A percentile compares a stretch with the other conserved stretches of the same genome.
phyloP scores from a whole-genome alignment of 2,113 vertebrate genomes.

The Apaloderma vittatum region DNA sequence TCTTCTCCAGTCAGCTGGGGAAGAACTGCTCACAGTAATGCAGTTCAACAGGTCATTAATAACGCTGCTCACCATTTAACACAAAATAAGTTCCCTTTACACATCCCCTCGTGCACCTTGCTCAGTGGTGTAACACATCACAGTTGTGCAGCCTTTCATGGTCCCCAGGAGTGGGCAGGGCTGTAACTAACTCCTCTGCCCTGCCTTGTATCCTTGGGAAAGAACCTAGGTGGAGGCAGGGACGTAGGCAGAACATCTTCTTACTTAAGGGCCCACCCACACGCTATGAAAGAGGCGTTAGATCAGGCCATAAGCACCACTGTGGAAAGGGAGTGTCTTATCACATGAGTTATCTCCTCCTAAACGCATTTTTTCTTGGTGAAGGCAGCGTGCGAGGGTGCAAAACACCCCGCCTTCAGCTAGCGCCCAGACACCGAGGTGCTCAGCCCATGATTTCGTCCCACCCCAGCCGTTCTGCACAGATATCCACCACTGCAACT shows the following conservation, averaged over 20 bases:
- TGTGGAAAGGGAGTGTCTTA: slow-evolving; percentile 43
- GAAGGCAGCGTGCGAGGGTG: background rate
- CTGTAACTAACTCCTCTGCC: background rate
- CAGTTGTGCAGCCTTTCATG: background rate
- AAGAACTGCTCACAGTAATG: slow-evolving; percentile 64
- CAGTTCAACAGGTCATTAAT: background rate
- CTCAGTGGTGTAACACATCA: background rate
- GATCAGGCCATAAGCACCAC: background rate
- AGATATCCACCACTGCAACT: slow-evolving; percentile 28
- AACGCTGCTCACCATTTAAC: background rate
- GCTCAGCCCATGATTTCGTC: background rate
- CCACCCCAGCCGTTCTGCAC: background rate
- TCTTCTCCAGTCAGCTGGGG: slow-evolving; percentile 68
- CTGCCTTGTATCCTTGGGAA: slow-evolving; percentile 16
- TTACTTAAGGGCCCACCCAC: slow-evolving; percentile 22
- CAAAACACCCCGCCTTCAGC: background rate
- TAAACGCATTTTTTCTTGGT: slow-evolving; percentile 23
- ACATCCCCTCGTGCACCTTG: background rate
- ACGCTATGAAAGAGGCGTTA: background rate
- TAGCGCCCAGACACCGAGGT: accelerated
- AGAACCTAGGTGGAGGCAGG: slow-evolving; percentile 35
- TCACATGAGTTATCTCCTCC: background rate
- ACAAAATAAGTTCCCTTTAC: background rate
- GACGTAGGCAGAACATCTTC: background rate
- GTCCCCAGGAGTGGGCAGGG: background rate